These are phyloP conservation scores for Tachystola acroxantha DNA, from an alignment of 2,888 invertebrate species.

Conservation along the genomic window DNA sequence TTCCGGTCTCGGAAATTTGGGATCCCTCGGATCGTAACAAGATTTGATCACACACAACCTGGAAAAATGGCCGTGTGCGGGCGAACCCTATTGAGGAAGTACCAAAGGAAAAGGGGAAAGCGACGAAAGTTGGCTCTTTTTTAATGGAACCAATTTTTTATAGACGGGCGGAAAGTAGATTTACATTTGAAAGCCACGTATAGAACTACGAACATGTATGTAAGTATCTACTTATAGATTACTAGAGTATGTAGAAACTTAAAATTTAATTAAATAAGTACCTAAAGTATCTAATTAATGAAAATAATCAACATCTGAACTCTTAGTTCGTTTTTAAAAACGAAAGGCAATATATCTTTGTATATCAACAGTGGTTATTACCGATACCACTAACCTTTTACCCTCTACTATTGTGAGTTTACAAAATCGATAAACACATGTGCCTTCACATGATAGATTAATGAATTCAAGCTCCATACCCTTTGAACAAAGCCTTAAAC, in stretches of 20 bases:
- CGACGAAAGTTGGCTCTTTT: constrained; percentile 23
- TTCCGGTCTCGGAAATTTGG: constrained; percentile 35
- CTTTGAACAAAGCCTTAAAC: not conserved
- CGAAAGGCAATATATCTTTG: too few species aligned
- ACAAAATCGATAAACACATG: not conserved
- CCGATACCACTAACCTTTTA: too few species aligned
- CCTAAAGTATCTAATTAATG: too few species aligned
- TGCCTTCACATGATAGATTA: not conserved
- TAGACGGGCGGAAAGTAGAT: constrained; percentile 9
- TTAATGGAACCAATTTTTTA: constrained; percentile 25
- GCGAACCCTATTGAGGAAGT: constrained; percentile 25
- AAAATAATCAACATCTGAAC: too few species aligned
- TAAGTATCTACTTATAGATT: too few species aligned
- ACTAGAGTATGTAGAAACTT: too few species aligned
- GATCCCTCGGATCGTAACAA: constrained; percentile 39
- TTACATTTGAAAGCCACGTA: not conserved
- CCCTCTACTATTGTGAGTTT: too few species aligned
- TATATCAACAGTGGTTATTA: too few species aligned
- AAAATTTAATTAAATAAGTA: too few species aligned
- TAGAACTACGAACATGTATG: too few species aligned
- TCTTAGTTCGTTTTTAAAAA: too few species aligned
- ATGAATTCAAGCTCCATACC: not conserved
- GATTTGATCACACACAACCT: constrained; percentile 44
- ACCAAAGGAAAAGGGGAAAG: constrained; percentile 22
- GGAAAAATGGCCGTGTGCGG: constrained; percentile 32